These are phyloP conservation scores for Tinea semifulvella DNA, from an alignment of 2,888 invertebrate species.

Conservation along the genomic window DNA sequence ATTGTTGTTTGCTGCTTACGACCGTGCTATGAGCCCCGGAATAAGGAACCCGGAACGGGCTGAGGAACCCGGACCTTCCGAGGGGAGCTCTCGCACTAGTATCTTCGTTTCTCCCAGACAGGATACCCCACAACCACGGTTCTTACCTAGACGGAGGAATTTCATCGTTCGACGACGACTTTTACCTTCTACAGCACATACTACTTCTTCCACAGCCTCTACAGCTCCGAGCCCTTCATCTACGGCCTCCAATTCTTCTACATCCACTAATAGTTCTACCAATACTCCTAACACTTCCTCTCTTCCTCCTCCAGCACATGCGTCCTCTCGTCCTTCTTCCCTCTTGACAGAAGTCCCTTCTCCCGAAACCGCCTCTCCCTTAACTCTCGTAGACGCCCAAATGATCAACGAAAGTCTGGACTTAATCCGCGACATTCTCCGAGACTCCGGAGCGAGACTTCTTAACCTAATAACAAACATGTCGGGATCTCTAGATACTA, in stretches of 20 bases:
- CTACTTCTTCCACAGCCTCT: conserved; percentile 25
- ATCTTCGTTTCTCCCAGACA: conserved; percentile 42
- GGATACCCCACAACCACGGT: conserved; percentile 27
- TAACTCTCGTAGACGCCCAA: conserved; percentile 39
- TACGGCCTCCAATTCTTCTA: too few relatives aligned
- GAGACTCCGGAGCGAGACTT: conserved; percentile 55
- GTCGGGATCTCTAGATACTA: conserved; percentile 43
- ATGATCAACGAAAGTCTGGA: conserved; percentile 56
- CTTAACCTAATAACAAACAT: conserved; percentile 56
- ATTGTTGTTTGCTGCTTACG: not conserved
- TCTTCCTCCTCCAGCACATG: not conserved
- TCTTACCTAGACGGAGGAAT: conserved; percentile 30
- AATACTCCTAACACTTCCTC: too few relatives aligned
- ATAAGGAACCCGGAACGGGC: conserved; percentile 22
- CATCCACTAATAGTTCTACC: too few relatives aligned
- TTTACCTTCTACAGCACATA: not conserved
- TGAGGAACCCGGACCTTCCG: conserved; percentile 23
- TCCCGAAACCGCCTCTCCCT: conserved; percentile 34
- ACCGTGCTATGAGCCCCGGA: too few relatives aligned
- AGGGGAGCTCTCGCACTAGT: conserved; percentile 44
- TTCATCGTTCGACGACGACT: not conserved
- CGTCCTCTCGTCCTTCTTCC: not conserved
- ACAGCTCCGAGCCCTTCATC: conserved; percentile 1
- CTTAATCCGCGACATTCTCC: conserved; percentile 52
- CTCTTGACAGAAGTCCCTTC: too few relatives aligned